Base-by-base conservation (phyloP, 2,888 invertebrate species). In the Heliconius hortense region DNA sequence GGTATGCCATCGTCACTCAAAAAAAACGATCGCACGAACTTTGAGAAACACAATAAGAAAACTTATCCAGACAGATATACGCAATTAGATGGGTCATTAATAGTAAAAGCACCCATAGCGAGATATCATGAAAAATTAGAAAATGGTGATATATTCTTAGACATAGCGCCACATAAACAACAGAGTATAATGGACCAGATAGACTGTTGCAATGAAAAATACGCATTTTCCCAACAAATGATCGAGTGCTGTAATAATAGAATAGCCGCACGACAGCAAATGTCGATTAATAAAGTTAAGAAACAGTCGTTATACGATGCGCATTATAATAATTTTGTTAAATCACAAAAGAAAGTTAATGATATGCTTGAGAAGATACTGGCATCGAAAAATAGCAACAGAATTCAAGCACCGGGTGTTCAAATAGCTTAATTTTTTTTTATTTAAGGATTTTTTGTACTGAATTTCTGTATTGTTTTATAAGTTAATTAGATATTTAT, bases 331-430 rank as follows among this genome's bases (percentile, higher is more conserved):
- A 89, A 90, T 75, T 90, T 93, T 75, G 73, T 93, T 18, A 88
- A 89, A 75, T 89, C 90, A 0, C 93, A 94, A 78, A 87, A 92
- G 79, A 92, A 90, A 80, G 93, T 93, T 0, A 93, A 90, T 24
- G 89, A 88, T 60, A 91, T 93, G 87, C 79, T 93, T 10, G 90
- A 90, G 75, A 88, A 82, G 76, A 87, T 91, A 79, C 81, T 93
- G 53, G 86, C 87, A 0, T 83, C 85, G 4, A 89, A 86, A 80
- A 81, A 81, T 0, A 86, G 80, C 35, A 64, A 39, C 15, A 66
- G 66, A 43, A 66, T 66, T 8, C 66, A 66, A 63, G 73, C 76
- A 13, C 84, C 77, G 1, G 90, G 89, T 77, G 85, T 86, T 1
- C 90, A 91, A 80, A 83, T 80, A 53, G 74, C 83, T 53, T 79